A percentile compares a stretch with the other conserved stretches of the same genome.
Conservation (phyloP, 2,797 vertebrate genomes). For the Ctenopoma kingsleyae region DNA sequence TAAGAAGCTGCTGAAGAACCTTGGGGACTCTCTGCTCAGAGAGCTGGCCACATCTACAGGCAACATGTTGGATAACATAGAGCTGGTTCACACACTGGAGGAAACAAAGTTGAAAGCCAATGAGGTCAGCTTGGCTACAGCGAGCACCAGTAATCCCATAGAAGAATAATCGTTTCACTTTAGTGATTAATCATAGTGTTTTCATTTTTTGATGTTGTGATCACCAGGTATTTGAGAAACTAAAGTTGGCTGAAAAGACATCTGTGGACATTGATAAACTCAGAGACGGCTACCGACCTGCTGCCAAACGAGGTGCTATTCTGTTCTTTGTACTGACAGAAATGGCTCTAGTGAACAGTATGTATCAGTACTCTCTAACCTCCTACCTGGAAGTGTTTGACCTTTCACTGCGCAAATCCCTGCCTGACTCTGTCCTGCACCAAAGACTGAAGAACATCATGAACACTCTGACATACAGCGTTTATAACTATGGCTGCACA, state of each 20-base stretch:
- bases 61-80: conserved; percentile 97
- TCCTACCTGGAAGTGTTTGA: conserved; percentile 95
- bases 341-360: conserved; percentile 94
- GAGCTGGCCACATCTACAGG: conserved; percentile 94
- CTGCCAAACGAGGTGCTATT: conserved; percentile 92
- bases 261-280: conserved; percentile 90
- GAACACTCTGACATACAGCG: conserved; percentile 90
- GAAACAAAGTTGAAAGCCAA: conserved; percentile 94
- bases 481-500: conserved; percentile 97
- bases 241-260: conserved; percentile 90
- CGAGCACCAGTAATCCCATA: not conserved
- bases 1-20: conserved; percentile 93
- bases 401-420: conserved; percentile 90
- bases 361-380: conserved; percentile 96
- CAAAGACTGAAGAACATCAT: conserved; percentile 92
- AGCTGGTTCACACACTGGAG: conserved; percentile 93
- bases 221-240: conserved; percentile 92
- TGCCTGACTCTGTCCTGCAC: conserved; percentile 83
- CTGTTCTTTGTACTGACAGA: conserved; percentile 95
- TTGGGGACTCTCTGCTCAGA: conserved; percentile 93
- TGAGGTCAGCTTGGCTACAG: conserved; percentile 84
- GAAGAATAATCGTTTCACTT: not conserved
- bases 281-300: conserved; percentile 94
- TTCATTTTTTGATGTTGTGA: conserved; percentile 24
- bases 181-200: conserved; percentile 2